Evolutionary conservation across 1,140 invertebrate genomes (phyloP).

Genomic region (Solenopsis invicta): DNA sequence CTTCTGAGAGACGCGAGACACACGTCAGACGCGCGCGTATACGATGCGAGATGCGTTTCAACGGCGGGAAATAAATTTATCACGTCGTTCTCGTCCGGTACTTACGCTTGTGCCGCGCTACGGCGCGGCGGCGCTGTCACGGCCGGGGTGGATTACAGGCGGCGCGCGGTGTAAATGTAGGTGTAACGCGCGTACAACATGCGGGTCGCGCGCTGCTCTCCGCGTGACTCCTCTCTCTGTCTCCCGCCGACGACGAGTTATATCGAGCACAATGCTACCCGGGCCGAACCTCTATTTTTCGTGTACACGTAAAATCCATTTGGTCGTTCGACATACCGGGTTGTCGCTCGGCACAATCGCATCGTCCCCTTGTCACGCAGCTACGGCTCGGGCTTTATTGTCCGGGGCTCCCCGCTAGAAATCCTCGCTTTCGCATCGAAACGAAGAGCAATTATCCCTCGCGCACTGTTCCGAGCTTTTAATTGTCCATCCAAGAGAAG

Average conservation of each 20-base stretch:
- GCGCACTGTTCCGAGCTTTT: slow-evolving; percentile 75
- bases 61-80: slow-evolving; percentile 66
- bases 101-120: slow-evolving; percentile 32
- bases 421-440: slow-evolving; percentile 75
- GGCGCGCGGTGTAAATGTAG: slow-evolving; percentile 62
- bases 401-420: slow-evolving; percentile 69
- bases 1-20: slow-evolving; percentile 29
- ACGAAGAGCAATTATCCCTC: slow-evolving; percentile 77
- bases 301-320: slow-evolving; percentile 79
- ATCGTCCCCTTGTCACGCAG: slow-evolving; percentile 71
- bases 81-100: slow-evolving; percentile 43
- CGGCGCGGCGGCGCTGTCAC: slow-evolving; percentile 26
- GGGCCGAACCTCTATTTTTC: slow-evolving; percentile 74
- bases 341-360: slow-evolving; percentile 76
- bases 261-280: slow-evolving; percentile 71
- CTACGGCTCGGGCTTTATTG: slow-evolving; percentile 75
- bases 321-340: slow-evolving; percentile 77
- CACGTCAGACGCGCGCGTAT: slow-evolving; percentile 7
- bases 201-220: slow-evolving; percentile 47
- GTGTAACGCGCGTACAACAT: slow-evolving; percentile 70
- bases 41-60: slow-evolving; percentile 7
- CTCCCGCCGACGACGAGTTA: slow-evolving; percentile 49
- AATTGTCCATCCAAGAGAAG: slow-evolving; percentile 66
- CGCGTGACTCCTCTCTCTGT: slow-evolving; percentile 63
- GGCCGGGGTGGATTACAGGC: slow-evolving; percentile 61